phyloP scores from a whole-genome alignment of 1,140 invertebrate species.

The Pemphigus obesinymphae region DNA sequence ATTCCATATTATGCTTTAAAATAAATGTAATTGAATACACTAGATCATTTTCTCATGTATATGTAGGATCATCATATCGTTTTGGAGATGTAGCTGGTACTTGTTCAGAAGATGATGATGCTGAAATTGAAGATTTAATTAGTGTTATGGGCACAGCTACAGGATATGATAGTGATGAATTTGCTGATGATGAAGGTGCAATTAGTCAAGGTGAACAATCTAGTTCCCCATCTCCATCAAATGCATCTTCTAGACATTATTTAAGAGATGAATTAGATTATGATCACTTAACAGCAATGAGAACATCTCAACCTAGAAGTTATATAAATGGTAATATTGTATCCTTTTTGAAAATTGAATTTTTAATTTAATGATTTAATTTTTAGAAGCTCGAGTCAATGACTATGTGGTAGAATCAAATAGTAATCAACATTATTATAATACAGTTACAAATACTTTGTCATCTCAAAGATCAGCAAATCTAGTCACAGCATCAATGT shows the following conservation, averaged over 20 bases:
- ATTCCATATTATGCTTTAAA: neutral
- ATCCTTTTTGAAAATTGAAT: neutral
- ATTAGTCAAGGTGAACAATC: constrained; percentile 52
- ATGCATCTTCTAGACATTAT: constrained; percentile 38
- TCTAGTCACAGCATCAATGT: constrained; percentile 32
- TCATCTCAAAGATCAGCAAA: constrained; percentile 19
- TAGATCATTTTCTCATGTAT: neutral
- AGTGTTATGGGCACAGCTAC: constrained; percentile 44
- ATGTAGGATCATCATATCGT: constrained; percentile 19
- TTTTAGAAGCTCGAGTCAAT: constrained; percentile 43
- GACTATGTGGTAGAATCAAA: constrained; percentile 43
- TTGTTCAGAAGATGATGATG: constrained; percentile 41
- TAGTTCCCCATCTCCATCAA: constrained; percentile 34
- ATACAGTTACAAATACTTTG: constrained; percentile 37
- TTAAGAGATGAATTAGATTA: constrained; percentile 36
- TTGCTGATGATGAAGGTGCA: constrained; percentile 63
- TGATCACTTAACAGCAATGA: constrained; percentile 33
- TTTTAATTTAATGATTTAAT: neutral
- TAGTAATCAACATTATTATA: constrained; percentile 37
- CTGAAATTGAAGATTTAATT: constrained; percentile 38
- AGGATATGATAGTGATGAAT: constrained; percentile 60
- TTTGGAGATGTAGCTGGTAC: constrained; percentile 33
- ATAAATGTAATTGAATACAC: neutral
- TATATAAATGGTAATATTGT: constrained; percentile 33
- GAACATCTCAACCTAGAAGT: constrained; percentile 36